Evolutionary conservation across 2,888 invertebrate species (phyloP).

Genomic region (Drosophila subquinaria): DNA sequence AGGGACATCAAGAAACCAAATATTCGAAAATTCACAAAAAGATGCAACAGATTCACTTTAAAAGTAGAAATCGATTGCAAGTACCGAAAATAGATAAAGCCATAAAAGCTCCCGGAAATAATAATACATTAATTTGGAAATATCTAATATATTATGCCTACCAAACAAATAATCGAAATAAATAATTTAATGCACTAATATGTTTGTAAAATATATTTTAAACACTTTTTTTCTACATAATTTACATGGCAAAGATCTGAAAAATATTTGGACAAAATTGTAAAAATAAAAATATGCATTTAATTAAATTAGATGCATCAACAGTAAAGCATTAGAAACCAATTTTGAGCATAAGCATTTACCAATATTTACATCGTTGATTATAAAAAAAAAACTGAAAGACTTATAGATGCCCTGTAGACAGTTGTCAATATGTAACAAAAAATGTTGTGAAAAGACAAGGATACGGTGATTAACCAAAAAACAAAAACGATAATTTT

Average conservation of each 20-base stretch:
- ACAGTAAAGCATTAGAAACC: conserved; percentile 4
- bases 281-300: conserved; percentile 11
- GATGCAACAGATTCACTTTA: neutral
- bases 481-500: too few species aligned
- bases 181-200: neutral
- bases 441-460: too few species aligned
- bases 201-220: neutral
- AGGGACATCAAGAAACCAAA: neutral
- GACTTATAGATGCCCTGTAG: neutral
- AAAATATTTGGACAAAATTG: conserved; percentile 4
- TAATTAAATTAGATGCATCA: conserved; percentile 23
- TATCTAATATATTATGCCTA: conserved; percentile 1
- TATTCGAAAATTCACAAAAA: neutral
- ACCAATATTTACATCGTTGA: neutral
- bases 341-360: neutral
- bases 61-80: neutral
- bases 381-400: neutral
- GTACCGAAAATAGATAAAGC: neutral
- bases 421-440: neutral
- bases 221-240: neutral
- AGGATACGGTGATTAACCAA: too few species aligned
- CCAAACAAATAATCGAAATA: neutral
- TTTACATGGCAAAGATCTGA: neutral
- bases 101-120: too few species aligned
- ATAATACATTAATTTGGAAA: neutral